These are phyloP conservation scores for Rhamnusium bicolor DNA, from an alignment of 2,888 invertebrate species.

Conservation along the genomic window DNA sequence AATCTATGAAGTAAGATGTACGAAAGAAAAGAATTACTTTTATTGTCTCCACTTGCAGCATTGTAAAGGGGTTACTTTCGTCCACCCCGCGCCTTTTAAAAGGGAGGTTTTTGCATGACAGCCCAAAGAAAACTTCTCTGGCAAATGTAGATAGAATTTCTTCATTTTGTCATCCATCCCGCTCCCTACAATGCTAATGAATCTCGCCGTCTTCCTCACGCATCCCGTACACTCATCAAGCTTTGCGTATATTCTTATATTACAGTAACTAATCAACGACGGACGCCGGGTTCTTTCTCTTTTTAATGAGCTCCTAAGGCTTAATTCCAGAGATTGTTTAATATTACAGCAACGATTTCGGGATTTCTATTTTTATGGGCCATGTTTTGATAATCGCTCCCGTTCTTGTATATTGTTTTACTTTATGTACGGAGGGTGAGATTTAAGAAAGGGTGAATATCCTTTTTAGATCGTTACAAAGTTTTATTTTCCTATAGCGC, in stretches of 20 bases:
- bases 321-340: conserved; percentile 62
- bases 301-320: conserved; percentile 66
- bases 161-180: conserved; percentile 74
- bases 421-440: conserved; percentile 21
- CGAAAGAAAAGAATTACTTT: conserved; percentile 67
- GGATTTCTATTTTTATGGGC: conserved; percentile 30
- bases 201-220: conserved; percentile 57
- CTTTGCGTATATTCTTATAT: conserved; percentile 68
- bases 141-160: conserved; percentile 78
- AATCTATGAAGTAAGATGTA: conserved; percentile 63
- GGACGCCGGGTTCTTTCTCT: conserved; percentile 65
- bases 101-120: conserved; percentile 69
- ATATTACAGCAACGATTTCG: conserved; percentile 53
- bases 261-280: conserved; percentile 67
- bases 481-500: conserved; percentile 7
- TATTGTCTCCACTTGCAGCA: conserved; percentile 67
- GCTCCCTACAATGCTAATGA: conserved; percentile 54
- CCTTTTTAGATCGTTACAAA: conserved; percentile 27
- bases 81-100: conserved; percentile 52
- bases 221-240: conserved; percentile 65
- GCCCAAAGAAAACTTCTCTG: conserved; percentile 69
- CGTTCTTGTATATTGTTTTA: conserved; percentile 27
- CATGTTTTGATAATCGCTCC: conserved; percentile 23
- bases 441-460: conserved; percentile 29
- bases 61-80: conserved; percentile 65